These are phyloP conservation scores for Panulirus ornatus DNA, from an alignment of 1,140 invertebrate genomes.

Conservation along the genomic window DNA sequence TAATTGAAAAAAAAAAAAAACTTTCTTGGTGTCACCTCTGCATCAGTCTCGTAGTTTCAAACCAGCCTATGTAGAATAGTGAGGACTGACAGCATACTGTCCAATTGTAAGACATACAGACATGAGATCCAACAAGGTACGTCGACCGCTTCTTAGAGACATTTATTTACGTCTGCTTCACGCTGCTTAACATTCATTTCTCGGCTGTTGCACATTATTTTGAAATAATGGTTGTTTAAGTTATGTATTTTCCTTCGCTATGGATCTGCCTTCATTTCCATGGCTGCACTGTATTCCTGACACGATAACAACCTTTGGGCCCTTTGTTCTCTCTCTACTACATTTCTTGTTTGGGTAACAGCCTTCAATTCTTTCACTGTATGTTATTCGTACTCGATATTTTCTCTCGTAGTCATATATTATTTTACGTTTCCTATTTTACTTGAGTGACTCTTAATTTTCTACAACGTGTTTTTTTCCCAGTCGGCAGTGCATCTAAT, in stretches of 20 bases:
- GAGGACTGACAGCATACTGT: background rate
- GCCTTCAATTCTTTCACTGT: background rate
- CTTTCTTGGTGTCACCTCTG: background rate
- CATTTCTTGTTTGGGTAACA: background rate
- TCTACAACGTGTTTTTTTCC: background rate
- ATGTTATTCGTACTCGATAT: background rate
- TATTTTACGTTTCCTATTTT: background rate
- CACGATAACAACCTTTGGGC: background rate
- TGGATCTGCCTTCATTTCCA: background rate
- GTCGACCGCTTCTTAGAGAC: conserved; percentile 7
- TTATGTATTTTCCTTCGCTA: background rate
- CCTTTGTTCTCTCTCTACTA: conserved; percentile 7
- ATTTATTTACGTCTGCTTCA: background rate
- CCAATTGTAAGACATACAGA: conserved; percentile 19
- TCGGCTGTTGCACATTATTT: conserved; percentile 2
- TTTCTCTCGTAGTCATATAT: background rate
- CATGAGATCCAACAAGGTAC: conserved; percentile 16
- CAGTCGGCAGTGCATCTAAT: background rate
- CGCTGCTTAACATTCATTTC: background rate
- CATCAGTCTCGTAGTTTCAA: background rate
- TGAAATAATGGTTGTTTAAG: background rate
- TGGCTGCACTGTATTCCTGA: background rate
- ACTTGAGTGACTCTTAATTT: background rate
- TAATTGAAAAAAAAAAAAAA: background rate
- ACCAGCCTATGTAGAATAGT: background rate